Evolutionary conservation across 2,888 invertebrate species (phyloP).

Genomic region (Plutella xylostella): DNA sequence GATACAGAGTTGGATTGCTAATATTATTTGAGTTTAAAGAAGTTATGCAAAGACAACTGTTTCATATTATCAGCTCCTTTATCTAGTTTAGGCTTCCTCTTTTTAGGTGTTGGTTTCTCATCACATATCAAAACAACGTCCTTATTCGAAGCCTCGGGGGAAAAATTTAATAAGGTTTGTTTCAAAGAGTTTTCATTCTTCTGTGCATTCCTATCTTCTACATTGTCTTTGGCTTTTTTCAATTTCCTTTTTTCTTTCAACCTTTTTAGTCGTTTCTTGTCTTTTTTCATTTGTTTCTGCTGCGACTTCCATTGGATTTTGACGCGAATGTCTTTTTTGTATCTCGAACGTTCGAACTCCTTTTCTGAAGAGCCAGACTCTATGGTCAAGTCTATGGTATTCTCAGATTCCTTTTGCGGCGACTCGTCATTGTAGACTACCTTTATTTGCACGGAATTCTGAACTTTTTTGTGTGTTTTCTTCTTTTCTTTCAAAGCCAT

Average conservation of each 20-base stretch:
- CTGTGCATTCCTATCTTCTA: too few relatives aligned
- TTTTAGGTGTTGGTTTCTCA: too few relatives aligned
- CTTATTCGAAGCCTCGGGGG: too few relatives aligned
- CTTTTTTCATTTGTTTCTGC: constrained; percentile 16
- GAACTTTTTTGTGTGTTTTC: neutral
- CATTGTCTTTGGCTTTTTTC: too few relatives aligned
- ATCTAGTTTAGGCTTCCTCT: too few relatives aligned
- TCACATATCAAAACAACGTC: too few relatives aligned
- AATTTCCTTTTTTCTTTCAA: constrained; percentile 30
- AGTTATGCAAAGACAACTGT: too few relatives aligned
- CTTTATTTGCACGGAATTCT: constrained; percentile 3
- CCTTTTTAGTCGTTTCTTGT: constrained; percentile 16
- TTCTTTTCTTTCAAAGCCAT: neutral
- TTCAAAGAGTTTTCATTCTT: constrained; percentile 36
- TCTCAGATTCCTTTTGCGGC: constrained; percentile 1
- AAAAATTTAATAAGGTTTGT: too few relatives aligned
- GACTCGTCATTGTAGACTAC: neutral
- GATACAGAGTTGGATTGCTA: too few relatives aligned
- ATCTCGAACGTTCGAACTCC: constrained; percentile 15
- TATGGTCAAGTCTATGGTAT: constrained; percentile 10
- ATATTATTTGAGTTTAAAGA: too few relatives aligned
- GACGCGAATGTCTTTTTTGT: constrained; percentile 28
- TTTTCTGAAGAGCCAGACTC: constrained; percentile 5
- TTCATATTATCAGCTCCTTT: too few relatives aligned
- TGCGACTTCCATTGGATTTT: constrained; percentile 34